These are phyloP conservation scores for Galeopterus variegatus DNA, from an alignment of 2,113 vertebrate genomes.

Conservation along the genomic window DNA sequence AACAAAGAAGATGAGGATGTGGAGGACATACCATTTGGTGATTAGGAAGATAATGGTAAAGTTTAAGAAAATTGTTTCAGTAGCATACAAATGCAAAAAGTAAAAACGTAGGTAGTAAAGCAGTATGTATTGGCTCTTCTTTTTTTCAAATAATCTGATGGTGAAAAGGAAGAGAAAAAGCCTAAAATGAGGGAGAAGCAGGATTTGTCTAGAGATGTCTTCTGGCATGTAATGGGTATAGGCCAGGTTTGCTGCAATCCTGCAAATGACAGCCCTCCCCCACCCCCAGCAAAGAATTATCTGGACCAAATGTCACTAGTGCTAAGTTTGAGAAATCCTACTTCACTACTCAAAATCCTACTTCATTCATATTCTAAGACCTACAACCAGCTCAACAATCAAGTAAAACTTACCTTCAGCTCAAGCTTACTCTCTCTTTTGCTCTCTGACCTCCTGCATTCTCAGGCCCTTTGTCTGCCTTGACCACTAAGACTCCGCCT, in stretches of 20 bases:
- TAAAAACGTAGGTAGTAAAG: neutral
- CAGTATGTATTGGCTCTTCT: neutral
- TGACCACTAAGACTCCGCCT: neutral
- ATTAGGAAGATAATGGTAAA: neutral
- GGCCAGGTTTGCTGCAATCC: neutral
- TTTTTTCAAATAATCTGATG: neutral
- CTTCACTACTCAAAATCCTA: slow-evolving; percentile 14
- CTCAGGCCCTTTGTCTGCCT: neutral
- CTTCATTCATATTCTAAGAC: slow-evolving; percentile 5
- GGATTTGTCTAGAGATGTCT: neutral
- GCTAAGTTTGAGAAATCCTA: slow-evolving; percentile 19
- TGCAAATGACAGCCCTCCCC: neutral
- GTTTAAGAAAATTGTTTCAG: neutral
- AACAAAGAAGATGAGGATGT: neutral
- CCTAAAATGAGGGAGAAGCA: neutral
- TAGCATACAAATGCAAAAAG: neutral
- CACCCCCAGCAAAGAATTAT: neutral
- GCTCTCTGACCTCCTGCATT: neutral
- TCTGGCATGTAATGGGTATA: neutral
- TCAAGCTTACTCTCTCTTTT: neutral
- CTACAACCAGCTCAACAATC: slow-evolving; percentile 1
- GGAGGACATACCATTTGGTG: neutral
- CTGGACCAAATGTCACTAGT: neutral
- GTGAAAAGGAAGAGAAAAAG: neutral
- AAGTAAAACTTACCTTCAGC: neutral